Conservation (phyloP, 1,140 invertebrate species). For the Ceratina australensis region DNA sequence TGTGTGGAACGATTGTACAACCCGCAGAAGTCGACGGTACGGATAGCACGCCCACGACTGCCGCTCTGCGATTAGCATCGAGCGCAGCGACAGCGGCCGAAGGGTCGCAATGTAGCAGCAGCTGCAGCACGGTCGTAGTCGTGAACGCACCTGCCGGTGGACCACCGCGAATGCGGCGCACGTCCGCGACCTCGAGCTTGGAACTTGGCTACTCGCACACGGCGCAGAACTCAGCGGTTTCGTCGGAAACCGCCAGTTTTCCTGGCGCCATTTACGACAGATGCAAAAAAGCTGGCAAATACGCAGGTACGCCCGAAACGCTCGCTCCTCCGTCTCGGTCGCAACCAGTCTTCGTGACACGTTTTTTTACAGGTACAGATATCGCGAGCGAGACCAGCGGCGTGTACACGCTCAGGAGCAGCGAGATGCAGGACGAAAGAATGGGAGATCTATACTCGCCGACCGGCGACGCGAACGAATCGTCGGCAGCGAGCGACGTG, state of each 20-base stretch:
- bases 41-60: constrained; percentile 58
- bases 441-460: constrained; percentile 70
- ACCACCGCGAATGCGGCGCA: constrained; percentile 77
- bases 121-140: constrained; percentile 90
- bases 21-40: constrained; percentile 71
- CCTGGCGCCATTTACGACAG: constrained; percentile 79
- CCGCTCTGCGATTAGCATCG: constrained; percentile 54
- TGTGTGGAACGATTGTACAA: neutral
- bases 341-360: too few species aligned
- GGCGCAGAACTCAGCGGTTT: constrained; percentile 88
- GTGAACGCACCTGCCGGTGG: constrained; percentile 81
- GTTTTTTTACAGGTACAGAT: constrained; percentile 65
- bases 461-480: constrained; percentile 69
- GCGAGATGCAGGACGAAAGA: constrained; percentile 81
- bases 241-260: constrained; percentile 75
- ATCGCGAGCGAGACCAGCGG: constrained; percentile 86
- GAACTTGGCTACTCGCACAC: constrained; percentile 91
- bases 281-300: constrained; percentile 74
- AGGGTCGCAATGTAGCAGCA: constrained; percentile 90
- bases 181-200: constrained; percentile 87
- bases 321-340: too few species aligned
- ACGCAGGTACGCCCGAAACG: constrained; percentile 63
- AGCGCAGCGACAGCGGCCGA: constrained; percentile 75
- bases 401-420: constrained; percentile 87
- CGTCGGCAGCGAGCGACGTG: constrained; percentile 71